Percentiles rank a stretch among this genome's conserved stretches.
Conservation (phyloP, 2,888 invertebrate genomes). For the Brenthis daphne region DNA sequence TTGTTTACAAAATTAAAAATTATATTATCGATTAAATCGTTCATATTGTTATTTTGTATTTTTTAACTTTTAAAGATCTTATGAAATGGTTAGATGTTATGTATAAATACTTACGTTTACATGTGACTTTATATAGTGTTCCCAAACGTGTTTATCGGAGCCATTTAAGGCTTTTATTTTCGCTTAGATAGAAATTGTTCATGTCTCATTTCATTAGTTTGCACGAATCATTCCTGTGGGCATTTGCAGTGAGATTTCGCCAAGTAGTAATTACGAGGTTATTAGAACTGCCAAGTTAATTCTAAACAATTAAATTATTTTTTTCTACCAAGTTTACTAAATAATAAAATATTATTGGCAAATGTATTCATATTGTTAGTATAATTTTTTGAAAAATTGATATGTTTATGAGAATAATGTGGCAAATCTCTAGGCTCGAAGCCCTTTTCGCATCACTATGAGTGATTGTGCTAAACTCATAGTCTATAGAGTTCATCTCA, state of each 20-base stretch:
- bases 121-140: constrained; percentile 18
- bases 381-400: neutral
- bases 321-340: neutral
- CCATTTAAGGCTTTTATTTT: constrained; percentile 33
- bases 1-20: constrained; percentile 33
- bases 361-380: neutral
- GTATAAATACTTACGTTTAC: constrained; percentile 9
- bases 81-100: neutral
- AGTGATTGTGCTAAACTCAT: constrained; percentile 82
- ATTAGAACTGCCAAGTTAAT: neutral
- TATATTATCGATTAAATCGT: constrained; percentile 35
- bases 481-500: constrained; percentile 70
- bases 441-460: constrained; percentile 74
- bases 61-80: constrained; percentile 19
- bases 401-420: constrained; percentile 19
- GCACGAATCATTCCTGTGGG: constrained; percentile 85
- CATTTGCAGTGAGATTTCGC: constrained; percentile 55
- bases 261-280: constrained; percentile 9
- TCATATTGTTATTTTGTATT: constrained; percentile 35
- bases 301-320: neutral
- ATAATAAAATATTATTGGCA: neutral
- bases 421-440: constrained; percentile 47
- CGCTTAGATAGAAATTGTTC: constrained; percentile 46
- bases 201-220: constrained; percentile 80
- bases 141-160: constrained; percentile 28